Percentiles rank a stretch among this genome's conserved stretches.
Evolutionary conservation across 2,888 invertebrate species (phyloP).

Genomic region (Bugulina stolonifera): DNA sequence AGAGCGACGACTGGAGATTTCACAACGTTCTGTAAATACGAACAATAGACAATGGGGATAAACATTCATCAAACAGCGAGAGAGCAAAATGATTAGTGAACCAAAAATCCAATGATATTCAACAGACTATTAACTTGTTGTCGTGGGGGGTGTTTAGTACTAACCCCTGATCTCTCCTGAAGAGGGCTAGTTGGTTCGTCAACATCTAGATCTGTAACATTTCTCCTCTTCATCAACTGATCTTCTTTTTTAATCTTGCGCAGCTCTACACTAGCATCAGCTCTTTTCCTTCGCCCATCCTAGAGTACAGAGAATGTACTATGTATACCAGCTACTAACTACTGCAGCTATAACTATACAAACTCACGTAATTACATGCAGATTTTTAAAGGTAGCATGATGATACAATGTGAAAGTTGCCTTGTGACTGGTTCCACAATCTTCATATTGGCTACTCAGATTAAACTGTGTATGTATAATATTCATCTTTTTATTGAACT

Average conservation of each 20-base stretch:
- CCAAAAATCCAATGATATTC: no score
- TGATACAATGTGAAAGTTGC: no score
- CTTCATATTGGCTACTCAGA: no score
- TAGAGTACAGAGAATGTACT: slow-evolving; percentile 42
- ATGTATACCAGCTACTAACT: neutral
- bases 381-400: no score
- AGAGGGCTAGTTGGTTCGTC: slow-evolving; percentile 47
- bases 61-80: no score
- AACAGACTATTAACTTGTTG: no score
- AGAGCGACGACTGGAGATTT: slow-evolving; percentile 39
- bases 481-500: no score
- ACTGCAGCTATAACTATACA: neutral
- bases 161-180: slow-evolving; percentile 34
- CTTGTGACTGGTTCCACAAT: no score
- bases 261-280: slow-evolving; percentile 80
- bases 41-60: no score
- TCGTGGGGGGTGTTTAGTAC: no score
- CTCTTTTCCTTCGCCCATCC: slow-evolving; percentile 83
- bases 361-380: neutral
- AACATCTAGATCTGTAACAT: slow-evolving; percentile 62
- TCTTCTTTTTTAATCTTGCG: slow-evolving; percentile 90
- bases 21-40: neutral
- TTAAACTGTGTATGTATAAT: no score
- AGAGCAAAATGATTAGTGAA: no score
- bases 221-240: slow-evolving; percentile 81